These are phyloP conservation scores for Cephus spinipes DNA, from an alignment of 2,888 invertebrate genomes.

Conservation along the genomic window DNA sequence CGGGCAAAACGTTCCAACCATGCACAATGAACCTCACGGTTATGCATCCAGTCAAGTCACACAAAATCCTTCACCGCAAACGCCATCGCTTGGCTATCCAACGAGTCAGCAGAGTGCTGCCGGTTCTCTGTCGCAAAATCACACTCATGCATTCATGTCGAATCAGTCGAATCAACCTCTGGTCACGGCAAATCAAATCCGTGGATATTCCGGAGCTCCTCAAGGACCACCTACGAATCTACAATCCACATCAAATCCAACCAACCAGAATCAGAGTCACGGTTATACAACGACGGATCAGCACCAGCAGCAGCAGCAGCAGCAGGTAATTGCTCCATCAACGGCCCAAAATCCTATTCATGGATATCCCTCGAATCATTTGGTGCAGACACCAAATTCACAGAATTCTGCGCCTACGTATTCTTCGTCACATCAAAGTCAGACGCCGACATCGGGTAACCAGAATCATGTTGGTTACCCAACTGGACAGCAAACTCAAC, in stretches of 20 bases:
- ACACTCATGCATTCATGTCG: conserved; percentile 28
- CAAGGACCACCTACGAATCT: conserved; percentile 2
- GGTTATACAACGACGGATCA: conserved; percentile 36
- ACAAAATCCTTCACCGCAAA: conserved; percentile 32
- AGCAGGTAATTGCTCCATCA: conserved; percentile 22
- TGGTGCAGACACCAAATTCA: conserved; percentile 33
- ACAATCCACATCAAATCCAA: conserved; percentile 33
- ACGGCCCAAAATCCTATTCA: conserved; percentile 44
- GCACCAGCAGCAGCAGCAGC: conserved; percentile 40
- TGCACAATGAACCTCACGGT: conserved; percentile 31
- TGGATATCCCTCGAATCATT: conserved; percentile 41
- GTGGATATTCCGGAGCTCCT: conserved; percentile 43
- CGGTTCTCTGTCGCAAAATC: conserved; percentile 25
- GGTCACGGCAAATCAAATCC: conserved; percentile 47
- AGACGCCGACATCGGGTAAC: conserved; percentile 16
- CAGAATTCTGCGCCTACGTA: conserved; percentile 26
- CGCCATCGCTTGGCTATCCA: conserved; percentile 26
- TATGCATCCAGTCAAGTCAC: conserved; percentile 29
- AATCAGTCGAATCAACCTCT: conserved; percentile 32
- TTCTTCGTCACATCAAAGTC: conserved; percentile 25
- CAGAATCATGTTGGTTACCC: conserved; percentile 26
- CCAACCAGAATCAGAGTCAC: conserved; percentile 34
- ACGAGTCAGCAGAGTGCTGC: conserved; percentile 28
- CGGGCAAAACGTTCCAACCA: conserved; percentile 27
- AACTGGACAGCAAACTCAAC: conserved; percentile 24